Base-by-base conservation (phyloP, 2,113 vertebrate species). In the Sinocyclocheilus rhinocerous region DNA sequence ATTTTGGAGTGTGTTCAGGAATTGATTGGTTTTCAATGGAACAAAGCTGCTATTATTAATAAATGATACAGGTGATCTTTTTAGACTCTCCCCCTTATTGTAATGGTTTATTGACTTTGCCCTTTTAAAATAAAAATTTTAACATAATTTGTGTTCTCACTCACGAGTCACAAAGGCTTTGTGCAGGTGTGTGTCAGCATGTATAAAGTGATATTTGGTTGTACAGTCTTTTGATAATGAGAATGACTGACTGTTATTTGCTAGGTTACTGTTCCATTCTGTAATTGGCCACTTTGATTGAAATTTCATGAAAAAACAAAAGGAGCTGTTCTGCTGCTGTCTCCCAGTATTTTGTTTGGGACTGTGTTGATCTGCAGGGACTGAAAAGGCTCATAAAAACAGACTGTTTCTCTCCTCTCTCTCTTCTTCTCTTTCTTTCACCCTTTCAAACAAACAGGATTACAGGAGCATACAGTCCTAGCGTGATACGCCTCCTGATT, bases 181-280 rank as follows among this genome's bases (percentile, higher is more conserved):
- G 36, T 73, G 33, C 65, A 69, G 55, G 9, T 61, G 33, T 79
- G 77, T 20, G 61, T 80, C 11, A 42, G 33, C 57, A 80, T 63
- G 57, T 80, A 15, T 42, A 80, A 80, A 63, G 55, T 42, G 33
- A 80, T 42, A 63, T 80, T 63, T 80, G 33, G 36, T 63, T 33
- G 10, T 80, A 33, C 76, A 80, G 36, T 61, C 57, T 63, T 15
- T 61, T 24, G 20, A 42, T 80, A 42, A 80, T 80, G 77, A 42
- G 77, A n/a, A 63, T n/a, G 77, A 80, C 77, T 61, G 77, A 42
- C 33, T 80, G 77, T 63, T 80, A 80, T 57, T 80, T 80, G 77
- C 77, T 80, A 80, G 77, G 77, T 80, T 80, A 80, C 77, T 39
- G 55, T 61, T 79, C 20, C 20, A 59, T 79, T 59, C 55, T 61